Base-by-base conservation (phyloP, 2,797 vertebrate species). In the Tangara arthus region DNA sequence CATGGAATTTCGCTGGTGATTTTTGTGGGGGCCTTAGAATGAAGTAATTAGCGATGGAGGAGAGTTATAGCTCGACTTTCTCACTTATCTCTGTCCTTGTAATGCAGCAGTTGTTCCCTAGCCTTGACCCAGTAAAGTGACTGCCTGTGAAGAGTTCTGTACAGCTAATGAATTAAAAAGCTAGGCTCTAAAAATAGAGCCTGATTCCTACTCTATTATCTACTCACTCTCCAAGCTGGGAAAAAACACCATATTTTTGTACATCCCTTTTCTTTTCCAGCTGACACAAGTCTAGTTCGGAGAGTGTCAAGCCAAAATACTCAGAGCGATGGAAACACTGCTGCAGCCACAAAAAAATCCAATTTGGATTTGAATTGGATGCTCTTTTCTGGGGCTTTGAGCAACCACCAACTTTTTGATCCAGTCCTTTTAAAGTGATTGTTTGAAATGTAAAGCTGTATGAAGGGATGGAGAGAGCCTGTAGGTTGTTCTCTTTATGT, bases 101-200 rank as follows among this genome's bases (percentile, higher is more conserved):
- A 56, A 46, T n/a, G 44, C 73, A 69, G 77, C 34, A 44, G 50
- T 81, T 79, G 39, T 78, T 84, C 26, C 7, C 71, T 68, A 59
- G 80, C 83, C 60, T 91, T 83, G 63, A 91, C 82, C 80, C 69
- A 75, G 37, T 61, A 84, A 92, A 82, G 64, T 19, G 49, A 39
- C 60, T 89, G 70, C 59, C 44, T 64, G 35, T 49, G 46, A 82
- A 70, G 12, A 18, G 56, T 89, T 75, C 71, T 3, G 3, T 50
- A 21, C 56, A 57, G 81, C 84, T 95, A 73, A 93, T 78, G 92
- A 95, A 92, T 94, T 84, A 85, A 73, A 95, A 93, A 87, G 70
- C 30, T 53, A 19, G 59, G 12, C 53, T 86, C 83, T 83, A 80
- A 95, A 93, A 91, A 68, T 68, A 89, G 79, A 77, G 28, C 22